phyloP scores from a whole-genome alignment of 1,140 invertebrate species.

The Atta cephalotes region DNA sequence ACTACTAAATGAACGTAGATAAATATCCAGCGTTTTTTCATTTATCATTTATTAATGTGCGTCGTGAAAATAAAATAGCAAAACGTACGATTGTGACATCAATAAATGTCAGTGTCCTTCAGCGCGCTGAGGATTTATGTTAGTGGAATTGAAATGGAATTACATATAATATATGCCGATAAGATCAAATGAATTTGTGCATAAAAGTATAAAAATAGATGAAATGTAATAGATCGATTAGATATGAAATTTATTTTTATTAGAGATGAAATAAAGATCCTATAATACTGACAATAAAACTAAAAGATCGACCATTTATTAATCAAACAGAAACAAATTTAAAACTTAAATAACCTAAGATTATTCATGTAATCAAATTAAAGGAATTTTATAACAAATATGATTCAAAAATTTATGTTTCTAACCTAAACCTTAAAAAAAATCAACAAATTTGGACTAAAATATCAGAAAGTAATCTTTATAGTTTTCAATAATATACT shows the following conservation, averaged over 20 bases:
- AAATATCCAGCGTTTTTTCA: constrained; percentile 71
- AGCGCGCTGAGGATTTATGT: constrained; percentile 28
- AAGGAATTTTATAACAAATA: neutral
- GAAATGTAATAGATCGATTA: neutral
- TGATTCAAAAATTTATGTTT: neutral
- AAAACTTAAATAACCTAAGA: neutral
- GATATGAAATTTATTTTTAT: neutral
- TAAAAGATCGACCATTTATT: neutral
- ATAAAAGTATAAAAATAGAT: neutral
- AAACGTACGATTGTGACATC: constrained; percentile 35
- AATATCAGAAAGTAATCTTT: neutral
- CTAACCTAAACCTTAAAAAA: neutral
- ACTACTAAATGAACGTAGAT: constrained; percentile 57
- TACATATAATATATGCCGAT: neutral
- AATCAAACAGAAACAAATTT: neutral
- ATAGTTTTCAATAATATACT: neutral
- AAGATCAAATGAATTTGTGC: neutral
- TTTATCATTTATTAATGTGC: constrained; percentile 66
- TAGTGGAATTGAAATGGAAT: neutral
- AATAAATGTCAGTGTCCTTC: constrained; percentile 60
- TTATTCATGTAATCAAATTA: neutral
- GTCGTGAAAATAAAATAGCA: constrained; percentile 31
- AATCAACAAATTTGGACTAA: neutral
- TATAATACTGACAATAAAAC: neutral
- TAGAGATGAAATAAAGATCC: neutral